Conservation (phyloP, 2,113 vertebrate species). For the Tragulus kanchil region DNA sequence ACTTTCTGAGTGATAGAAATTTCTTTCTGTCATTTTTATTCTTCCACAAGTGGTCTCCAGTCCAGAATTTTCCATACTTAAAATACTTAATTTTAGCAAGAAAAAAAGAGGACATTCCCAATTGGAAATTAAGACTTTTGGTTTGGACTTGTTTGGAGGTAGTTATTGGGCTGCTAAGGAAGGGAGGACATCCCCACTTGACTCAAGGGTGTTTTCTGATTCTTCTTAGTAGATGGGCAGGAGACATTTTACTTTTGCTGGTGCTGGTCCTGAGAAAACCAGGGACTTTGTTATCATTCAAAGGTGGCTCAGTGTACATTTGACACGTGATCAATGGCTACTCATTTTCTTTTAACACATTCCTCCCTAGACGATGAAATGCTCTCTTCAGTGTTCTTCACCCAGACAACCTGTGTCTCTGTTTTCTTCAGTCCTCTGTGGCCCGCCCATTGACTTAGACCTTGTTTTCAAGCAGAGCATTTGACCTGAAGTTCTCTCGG, state of each 20-base stretch:
- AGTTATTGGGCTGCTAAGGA: fast-evolving
- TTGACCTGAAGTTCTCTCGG: not conserved
- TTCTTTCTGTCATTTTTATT: not conserved
- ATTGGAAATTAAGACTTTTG: not conserved
- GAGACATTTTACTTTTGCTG: not conserved
- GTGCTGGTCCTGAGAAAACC: not conserved
- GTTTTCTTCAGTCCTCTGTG: not conserved
- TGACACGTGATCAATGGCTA: not conserved
- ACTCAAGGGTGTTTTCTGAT: not conserved
- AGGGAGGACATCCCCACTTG: fast-evolving
- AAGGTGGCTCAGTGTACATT: not conserved
- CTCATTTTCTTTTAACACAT: too few species aligned
- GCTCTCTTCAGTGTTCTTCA: not conserved
- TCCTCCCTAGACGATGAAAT: fast-evolving
- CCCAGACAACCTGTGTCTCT: not conserved
- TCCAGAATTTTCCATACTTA: not conserved
- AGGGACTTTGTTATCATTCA: too few species aligned
- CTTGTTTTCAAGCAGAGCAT: too few species aligned
- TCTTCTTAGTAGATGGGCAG: fast-evolving
- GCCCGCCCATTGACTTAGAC: fast-evolving
- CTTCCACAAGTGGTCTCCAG: not conserved
- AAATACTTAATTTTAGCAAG: not conserved
- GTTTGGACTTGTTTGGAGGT: not conserved
- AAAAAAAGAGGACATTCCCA: not conserved
- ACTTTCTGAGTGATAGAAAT: not conserved